Evolutionary conservation across 2,888 invertebrate genomes (phyloP).

Genomic region (Diarsia dahlii): DNA sequence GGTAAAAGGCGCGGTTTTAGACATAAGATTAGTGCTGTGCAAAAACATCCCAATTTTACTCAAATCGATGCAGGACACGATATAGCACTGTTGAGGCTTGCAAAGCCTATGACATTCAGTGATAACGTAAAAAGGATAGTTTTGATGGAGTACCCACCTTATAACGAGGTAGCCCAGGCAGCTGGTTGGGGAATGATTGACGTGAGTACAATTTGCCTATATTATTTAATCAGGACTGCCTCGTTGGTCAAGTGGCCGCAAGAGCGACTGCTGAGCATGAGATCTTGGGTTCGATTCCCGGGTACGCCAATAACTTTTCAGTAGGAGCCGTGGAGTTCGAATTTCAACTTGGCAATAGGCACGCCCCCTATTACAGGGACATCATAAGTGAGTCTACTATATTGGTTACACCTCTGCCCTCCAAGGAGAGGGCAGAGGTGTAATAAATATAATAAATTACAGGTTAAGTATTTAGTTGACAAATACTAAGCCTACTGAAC

Average conservation of each 20-base stretch:
- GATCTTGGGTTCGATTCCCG: too few relatives aligned
- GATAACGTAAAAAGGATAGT: conserved; percentile 54
- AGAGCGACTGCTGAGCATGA: too few relatives aligned
- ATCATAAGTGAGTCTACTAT: background rate
- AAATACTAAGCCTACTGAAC: background rate
- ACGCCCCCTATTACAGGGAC: too few relatives aligned
- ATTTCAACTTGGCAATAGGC: background rate
- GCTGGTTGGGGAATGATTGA: conserved; percentile 64
- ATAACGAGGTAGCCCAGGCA: conserved; percentile 37
- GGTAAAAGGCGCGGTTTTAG: background rate
- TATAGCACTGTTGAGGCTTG: conserved; percentile 59
- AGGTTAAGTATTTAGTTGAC: background rate
- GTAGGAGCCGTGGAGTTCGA: too few relatives aligned
- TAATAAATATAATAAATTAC: too few relatives aligned
- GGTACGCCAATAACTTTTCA: too few relatives aligned
- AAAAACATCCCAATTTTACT: background rate
- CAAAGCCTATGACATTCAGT: conserved; percentile 34
- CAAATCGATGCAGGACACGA: conserved; percentile 32
- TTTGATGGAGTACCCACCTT: conserved; percentile 58
- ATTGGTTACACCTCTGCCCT: background rate
- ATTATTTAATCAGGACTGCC: background rate
- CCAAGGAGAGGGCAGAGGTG: too few relatives aligned
- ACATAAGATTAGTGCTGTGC: background rate
- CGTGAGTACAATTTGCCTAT: conserved; percentile 32
- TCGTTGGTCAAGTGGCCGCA: background rate